A percentile compares a stretch with the other conserved stretches of the same genome.
These are phyloP conservation scores for Callionymus lyra DNA, from an alignment of 2,113 vertebrate genomes.

Conservation along the genomic window DNA sequence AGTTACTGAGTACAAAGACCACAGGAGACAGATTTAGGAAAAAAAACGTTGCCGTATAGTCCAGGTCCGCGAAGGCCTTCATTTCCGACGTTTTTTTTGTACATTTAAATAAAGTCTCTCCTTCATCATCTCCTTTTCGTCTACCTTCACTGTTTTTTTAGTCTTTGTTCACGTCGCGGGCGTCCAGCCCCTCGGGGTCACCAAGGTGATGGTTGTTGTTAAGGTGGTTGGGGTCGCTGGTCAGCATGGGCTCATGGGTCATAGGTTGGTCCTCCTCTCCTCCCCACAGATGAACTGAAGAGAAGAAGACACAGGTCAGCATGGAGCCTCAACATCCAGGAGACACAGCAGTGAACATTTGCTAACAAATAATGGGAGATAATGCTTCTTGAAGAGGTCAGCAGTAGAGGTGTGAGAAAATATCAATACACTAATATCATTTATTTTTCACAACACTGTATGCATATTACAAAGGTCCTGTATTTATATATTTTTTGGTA, in stretches of 20 bases:
- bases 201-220: conserved; percentile 65
- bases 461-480: too few species aligned
- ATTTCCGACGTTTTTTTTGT: conserved; percentile 43
- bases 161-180: conserved; percentile 62
- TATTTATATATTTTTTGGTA: too few species aligned
- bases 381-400: too few species aligned
- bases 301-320: conserved; percentile 70
- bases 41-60: conserved; percentile 41
- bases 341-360: too few species aligned
- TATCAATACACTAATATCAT: too few species aligned
- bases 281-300: conserved; percentile 72
- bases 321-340: conserved; percentile 31
- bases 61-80: conserved; percentile 39
- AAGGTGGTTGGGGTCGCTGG: conserved; percentile 62
- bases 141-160: conserved; percentile 64
- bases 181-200: conserved; percentile 62
- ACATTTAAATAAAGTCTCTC: conserved; percentile 56
- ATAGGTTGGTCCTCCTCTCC: conserved; percentile 67
- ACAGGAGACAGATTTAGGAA: conserved; percentile 42
- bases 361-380: too few species aligned
- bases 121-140: conserved; percentile 32
- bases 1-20: conserved; percentile 40
- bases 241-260: conserved; percentile 60
- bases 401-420: too few species aligned
- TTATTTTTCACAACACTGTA: too few species aligned